Percentiles rank a stretch among this genome's conserved stretches.
phyloP scores from a whole-genome alignment of 2,113 vertebrate genomes.

The Cinclus cinclus region DNA sequence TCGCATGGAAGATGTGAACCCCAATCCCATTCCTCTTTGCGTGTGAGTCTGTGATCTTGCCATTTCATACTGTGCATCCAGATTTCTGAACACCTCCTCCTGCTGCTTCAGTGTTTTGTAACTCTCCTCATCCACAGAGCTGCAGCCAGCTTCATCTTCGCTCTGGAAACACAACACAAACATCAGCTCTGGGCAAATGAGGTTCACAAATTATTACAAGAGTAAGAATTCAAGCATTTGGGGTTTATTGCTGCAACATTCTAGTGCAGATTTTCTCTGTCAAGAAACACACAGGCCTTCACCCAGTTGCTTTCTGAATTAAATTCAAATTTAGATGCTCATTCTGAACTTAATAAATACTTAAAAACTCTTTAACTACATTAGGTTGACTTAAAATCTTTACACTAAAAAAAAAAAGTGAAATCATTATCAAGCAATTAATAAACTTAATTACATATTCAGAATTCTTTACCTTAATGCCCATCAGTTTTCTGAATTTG shows the following conservation, averaged over 20 bases:
- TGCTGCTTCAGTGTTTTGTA: constrained; percentile 95
- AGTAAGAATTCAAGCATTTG: neutral
- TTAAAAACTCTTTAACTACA: neutral
- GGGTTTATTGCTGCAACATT: neutral
- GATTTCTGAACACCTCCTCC: constrained; percentile 95
- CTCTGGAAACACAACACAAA: constrained; percentile 68
- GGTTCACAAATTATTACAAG: neutral
- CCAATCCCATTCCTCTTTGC: constrained; percentile 98
- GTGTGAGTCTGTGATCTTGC: constrained; percentile 97
- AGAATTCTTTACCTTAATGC: constrained; percentile 88
- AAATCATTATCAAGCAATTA: neutral
- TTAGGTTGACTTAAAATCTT: neutral
- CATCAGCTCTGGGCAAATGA: neutral
- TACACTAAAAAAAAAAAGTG: neutral
- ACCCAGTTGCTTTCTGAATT: accelerated
- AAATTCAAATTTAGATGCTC: neutral
- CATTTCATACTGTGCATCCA: constrained; percentile 98
- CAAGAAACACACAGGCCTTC: neutral
- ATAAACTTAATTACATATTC: neutral
- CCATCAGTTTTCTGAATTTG: constrained; percentile 98
- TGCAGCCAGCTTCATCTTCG: constrained; percentile 87
- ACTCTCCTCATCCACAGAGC: constrained; percentile 88
- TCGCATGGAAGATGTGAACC: constrained; percentile 90
- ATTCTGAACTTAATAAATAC: neutral
- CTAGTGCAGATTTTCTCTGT: neutral